These are phyloP conservation scores for Proterorhinus semilunaris DNA, from an alignment of 2,113 vertebrate species.

Conservation along the genomic window DNA sequence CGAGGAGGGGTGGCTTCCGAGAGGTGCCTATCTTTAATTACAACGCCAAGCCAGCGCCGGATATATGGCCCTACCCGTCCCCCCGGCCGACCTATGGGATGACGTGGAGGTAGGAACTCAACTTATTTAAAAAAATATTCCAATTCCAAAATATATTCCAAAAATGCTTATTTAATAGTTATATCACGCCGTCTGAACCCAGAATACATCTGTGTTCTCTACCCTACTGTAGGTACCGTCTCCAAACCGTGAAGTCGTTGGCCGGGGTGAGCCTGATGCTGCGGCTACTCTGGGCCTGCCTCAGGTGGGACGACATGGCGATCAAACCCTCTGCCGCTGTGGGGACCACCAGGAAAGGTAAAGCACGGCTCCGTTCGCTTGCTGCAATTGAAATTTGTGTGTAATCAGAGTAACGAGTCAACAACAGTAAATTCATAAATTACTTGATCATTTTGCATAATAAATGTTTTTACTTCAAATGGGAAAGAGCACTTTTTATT, in stretches of 20 bases:
- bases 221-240: slow-evolving; percentile 69
- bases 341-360: slow-evolving; percentile 93
- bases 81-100: slow-evolving; percentile 96
- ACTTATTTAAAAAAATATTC: neutral
- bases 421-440: too few species aligned
- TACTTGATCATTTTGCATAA: too few species aligned
- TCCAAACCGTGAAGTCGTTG: slow-evolving; percentile 94
- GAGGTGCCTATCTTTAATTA: slow-evolving; percentile 98
- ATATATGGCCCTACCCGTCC: slow-evolving; percentile 98
- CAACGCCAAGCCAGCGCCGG: slow-evolving; percentile 91
- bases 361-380: neutral
- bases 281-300: slow-evolving; percentile 92
- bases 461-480: too few species aligned
- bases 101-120: slow-evolving; percentile 88
- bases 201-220: neutral
- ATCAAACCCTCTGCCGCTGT: slow-evolving; percentile 90
- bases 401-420: too few species aligned
- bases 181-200: neutral
- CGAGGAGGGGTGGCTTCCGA: slow-evolving; percentile 88
- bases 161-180: too few species aligned
- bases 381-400: too few species aligned
- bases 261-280: slow-evolving; percentile 97
- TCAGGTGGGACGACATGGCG: slow-evolving; percentile 98
- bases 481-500: too few species aligned
- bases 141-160: too few species aligned